Evolutionary conservation across 2,113 vertebrate species (phyloP), one percentile per base, ranked within the genome.

Genomic region (Hippolais icterina): DNA sequence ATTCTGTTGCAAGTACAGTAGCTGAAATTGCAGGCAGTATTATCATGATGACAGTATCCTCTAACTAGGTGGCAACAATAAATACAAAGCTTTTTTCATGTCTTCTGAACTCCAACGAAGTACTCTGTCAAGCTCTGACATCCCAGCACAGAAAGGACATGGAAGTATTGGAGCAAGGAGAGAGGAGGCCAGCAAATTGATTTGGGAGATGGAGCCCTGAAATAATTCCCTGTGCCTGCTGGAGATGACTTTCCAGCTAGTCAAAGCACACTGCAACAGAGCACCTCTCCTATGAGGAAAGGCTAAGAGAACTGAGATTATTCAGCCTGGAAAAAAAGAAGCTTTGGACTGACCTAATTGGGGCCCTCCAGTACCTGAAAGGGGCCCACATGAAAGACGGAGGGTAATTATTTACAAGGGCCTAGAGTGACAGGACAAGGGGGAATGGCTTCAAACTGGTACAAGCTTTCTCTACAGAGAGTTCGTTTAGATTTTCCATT

Each of bases 151-250:
- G 61, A 14, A 60, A 53, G 13, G 28, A 22, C 24, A 29, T 3
- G 28, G 39, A 61, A 6, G 2, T 35, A 5, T 15, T 41, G n/a
- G 47, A 60, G 24, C 0, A 0, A 53, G 53, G 21, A 28, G 28
- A 68, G 28, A 17, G 9, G 23, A 60, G 15, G 11, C 15, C 33
- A 53, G 28, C 11, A 60, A 60, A 29, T 1, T 35, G 5, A 8
- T 75, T 3, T n/a, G 33, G 22, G 23, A 7, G 24, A 10, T 53
- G n/a, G n/a, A 46, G n/a, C n/a, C n/a, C n/a, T n/a, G n/a, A n/a
- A n/a, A n/a, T n/a, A n/a, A n/a, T n/a, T n/a, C n/a, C n/a, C n/a
- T n/a, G n/a, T n/a, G n/a, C n/a, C n/a, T n/a, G n/a, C n/a, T n/a
- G n/a, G n/a, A n/a, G n/a, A n/a, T n/a, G n/a, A n/a, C n/a, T n/a